Evolutionary conservation across 1,140 invertebrate species (phyloP), one percentile per base, ranked within the genome.

Genomic region (Microplitis demolitor): DNA sequence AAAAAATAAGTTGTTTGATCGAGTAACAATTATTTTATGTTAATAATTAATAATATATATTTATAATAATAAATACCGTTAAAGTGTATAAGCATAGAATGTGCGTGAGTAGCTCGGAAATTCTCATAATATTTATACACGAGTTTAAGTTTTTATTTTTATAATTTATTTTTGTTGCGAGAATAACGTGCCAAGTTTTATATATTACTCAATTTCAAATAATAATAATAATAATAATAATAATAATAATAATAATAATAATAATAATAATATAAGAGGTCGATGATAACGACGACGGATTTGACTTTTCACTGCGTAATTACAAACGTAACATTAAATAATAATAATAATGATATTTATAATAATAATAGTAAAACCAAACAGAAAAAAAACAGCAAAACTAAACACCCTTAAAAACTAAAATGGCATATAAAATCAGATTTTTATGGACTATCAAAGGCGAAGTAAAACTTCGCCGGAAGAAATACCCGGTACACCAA

Each of bases 381-480:
- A 68, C 51, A 51, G 45, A 71, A 66, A 71, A 71, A 45, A 45
- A 45, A 45, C 64, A 73, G 66, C 33, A 73, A 73, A 70, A 74
- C 68, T 58, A 66, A 74, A 70, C 67, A 73, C 61, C n/a, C 68
- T 70, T 66, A 74, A 39, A 16, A 64, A 66, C 67, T 74, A 74
- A 74, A 70, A 74, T 74, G 72, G 72, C 72, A 74, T 74, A 70
- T 53, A 69, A 70, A 74, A 70, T 74, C 72, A 70, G 72, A 74
- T 70, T 66, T 45, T 66, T 74, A 74, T 53, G 60, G 61, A 69
- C 67, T 74, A 74, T 67, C 34, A 62, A 64, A 69, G 50, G 64
- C 56, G n/a, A 61, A 39, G 33, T 14, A 56, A 34, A 24, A 58
- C n/a, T 39, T 68, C 58, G 72, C 69, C 61, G 58, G 69, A 71